Base-by-base conservation (phyloP, 2,113 vertebrate genomes). In the Pseudorhombus dupliciocellatus region DNA sequence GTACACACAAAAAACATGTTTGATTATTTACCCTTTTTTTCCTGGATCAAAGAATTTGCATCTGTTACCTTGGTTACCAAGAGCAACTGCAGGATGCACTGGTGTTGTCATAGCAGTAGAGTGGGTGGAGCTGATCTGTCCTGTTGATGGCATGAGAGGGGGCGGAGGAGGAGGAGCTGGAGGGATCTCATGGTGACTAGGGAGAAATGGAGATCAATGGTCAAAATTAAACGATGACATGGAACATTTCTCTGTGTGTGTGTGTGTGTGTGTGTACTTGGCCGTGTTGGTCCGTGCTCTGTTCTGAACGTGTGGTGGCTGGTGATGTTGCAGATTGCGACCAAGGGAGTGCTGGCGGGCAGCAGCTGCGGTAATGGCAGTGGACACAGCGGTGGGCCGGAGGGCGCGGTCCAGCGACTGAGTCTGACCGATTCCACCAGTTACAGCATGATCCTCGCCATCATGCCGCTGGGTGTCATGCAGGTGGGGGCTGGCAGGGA, bases 151-250 rank as follows among this genome's bases (percentile, higher is more conserved):
- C 80, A 96, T 93, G 40, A 95, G 85, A 0, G 94, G 94, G 0
- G 94, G 95, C 0, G 95, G 95, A 0, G 94, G 95, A 0, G 95
- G 95, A 0, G 95, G 95, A 2, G 94, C 94, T 0, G 95, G 95
- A 0, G 95, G 95, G 48, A 95, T 89, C 1, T 92, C 94, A 75
- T 94, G 94, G 0, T 91, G 91, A 68, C 95, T 96, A 91, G 18
- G 62, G 68, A 54, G 42, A 81, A 40, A 79, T 0, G 16, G 24
- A 70, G 37, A 55, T 71, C 58, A 69, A 24, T 71, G 56, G 61
- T 79, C 70, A 78, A 8, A 1, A 2, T 2, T 40, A 16, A 8
- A 44, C 16, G 42, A 44, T 44, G 42, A 44, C 34, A 37, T 4
- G 34, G 10, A 4, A 37, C 34, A 8, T 37, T 7, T 37, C 7